Evolutionary conservation across 2,797 vertebrate species (phyloP), one percentile per base, ranked within the genome.

Genomic region (Hirundo rustica): DNA sequence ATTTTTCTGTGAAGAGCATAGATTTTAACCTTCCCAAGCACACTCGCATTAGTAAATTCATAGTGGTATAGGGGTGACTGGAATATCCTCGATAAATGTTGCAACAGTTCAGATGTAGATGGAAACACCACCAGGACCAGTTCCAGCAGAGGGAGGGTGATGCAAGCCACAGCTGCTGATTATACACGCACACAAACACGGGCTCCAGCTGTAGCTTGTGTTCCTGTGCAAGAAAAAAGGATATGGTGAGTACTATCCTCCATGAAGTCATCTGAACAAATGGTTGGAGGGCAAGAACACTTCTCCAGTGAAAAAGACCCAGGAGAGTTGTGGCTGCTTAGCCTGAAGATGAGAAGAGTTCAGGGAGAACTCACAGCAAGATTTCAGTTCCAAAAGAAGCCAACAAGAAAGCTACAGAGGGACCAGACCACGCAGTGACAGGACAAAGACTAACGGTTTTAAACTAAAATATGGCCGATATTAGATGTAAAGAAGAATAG

Each of bases 371-470:
- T 45, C 64, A 54, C 27, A 51, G 18, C 13, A 36, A 13, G 3
- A 6, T 72, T 74, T 70, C 1, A 9, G 26, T 62, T 11, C 10
- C 58, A 70, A 32, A 70, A 34, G 16, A 3, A 14, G 9, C 7
- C 29, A 70, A 48, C 7, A 68, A 61, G 11, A 65, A 84, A 66
- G 30, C 6, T 30, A 5, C 14, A 27, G 27, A 50, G 25, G 20
- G 4, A 55, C 9, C 4, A 5, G 10, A 48, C 2, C 10, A 8
- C 17, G 3, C 32, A 34, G 9, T 36, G 22, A 61, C 1, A 32
- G 32, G 6, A 44, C 13, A 66, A 65, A 48, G 13, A 4, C 2
- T 44, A 77, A 30, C 12, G 2, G 4, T 53, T 76, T 86, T 29
- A 53, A 57, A 70, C 8, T 47, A 44, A 48, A 71, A 8, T 7